Conservation (phyloP, 2,797 vertebrate species). For the Staurois parvus region DNA sequence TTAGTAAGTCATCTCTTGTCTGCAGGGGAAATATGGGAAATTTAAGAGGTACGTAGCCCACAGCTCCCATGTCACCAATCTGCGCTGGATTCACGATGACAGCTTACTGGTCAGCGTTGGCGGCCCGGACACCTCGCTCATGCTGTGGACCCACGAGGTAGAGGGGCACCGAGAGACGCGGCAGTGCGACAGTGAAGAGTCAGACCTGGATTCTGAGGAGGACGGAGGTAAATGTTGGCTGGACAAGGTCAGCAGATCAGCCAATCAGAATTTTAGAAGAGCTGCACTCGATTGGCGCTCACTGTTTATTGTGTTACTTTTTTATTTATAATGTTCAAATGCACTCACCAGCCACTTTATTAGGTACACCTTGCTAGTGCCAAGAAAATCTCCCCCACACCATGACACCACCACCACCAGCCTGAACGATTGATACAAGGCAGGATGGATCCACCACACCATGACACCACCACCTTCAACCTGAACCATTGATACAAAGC, state of each 20-base stretch:
- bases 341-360: too few relatives aligned
- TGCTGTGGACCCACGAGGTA: constrained; percentile 93
- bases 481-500: too few relatives aligned
- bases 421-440: too few relatives aligned
- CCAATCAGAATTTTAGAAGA: background rate
- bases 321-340: too few relatives aligned
- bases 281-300: too few relatives aligned
- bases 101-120: constrained; percentile 90
- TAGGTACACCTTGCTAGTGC: too few relatives aligned
- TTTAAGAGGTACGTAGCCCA: constrained; percentile 97
- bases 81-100: constrained; percentile 94
- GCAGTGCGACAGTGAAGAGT: constrained; percentile 95
- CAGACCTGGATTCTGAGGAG: constrained; percentile 95
- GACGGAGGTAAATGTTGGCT: constrained; percentile 85
- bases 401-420: too few relatives aligned
- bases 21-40: constrained; percentile 93
- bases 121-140: constrained; percentile 92
- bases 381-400: too few relatives aligned
- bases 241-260: background rate
- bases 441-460: too few relatives aligned
- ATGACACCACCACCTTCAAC: too few relatives aligned
- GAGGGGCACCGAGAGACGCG: constrained; percentile 87
- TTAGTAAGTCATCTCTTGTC: background rate
- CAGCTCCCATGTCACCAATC: constrained; percentile 95
- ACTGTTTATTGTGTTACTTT: too few relatives aligned